Percentiles rank a stretch among this genome's conserved stretches.
Evolutionary conservation across 2,888 invertebrate genomes (phyloP).

Genomic region (Crepidodera aurea): DNA sequence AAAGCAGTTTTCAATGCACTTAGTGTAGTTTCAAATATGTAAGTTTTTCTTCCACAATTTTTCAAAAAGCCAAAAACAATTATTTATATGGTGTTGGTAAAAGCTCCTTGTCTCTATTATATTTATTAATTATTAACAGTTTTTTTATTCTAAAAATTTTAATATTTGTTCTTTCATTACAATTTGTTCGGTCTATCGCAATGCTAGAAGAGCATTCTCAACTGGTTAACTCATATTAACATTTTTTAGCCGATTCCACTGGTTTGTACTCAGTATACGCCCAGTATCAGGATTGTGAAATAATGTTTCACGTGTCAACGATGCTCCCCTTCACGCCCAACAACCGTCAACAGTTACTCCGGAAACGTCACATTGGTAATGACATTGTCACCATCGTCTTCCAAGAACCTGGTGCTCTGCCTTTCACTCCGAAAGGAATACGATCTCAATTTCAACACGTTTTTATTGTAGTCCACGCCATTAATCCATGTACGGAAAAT

Average conservation of each 20-base stretch:
- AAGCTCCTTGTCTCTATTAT: too few species aligned
- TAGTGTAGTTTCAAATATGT: too few species aligned
- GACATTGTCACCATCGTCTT: conserved; percentile 98
- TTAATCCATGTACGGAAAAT: conserved; percentile 90
- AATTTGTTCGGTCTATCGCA: too few species aligned
- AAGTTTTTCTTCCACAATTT: too few species aligned
- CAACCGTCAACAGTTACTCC: conserved; percentile 91
- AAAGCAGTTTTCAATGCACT: too few species aligned
- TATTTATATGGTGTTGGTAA: too few species aligned
- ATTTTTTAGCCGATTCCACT: conserved; percentile 83
- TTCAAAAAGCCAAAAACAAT: too few species aligned
- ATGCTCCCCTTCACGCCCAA: conserved; percentile 95
- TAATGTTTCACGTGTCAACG: conserved; percentile 98
- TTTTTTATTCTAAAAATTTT: too few species aligned
- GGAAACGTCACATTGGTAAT: conserved; percentile 97
- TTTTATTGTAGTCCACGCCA: conserved; percentile 88
- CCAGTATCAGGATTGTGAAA: conserved; percentile 88
- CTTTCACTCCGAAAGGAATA: conserved; percentile 93
- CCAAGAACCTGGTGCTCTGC: conserved; percentile 88
- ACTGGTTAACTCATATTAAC: too few species aligned
- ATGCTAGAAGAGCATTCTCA: too few species aligned
- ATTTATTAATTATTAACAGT: too few species aligned
- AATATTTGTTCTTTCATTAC: too few species aligned
- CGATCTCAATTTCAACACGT: conserved; percentile 98
- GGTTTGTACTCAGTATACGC: conserved; percentile 93